Evolutionary conservation across 2,797 vertebrate genomes (phyloP).

Genomic region (Crotalus adamanteus): DNA sequence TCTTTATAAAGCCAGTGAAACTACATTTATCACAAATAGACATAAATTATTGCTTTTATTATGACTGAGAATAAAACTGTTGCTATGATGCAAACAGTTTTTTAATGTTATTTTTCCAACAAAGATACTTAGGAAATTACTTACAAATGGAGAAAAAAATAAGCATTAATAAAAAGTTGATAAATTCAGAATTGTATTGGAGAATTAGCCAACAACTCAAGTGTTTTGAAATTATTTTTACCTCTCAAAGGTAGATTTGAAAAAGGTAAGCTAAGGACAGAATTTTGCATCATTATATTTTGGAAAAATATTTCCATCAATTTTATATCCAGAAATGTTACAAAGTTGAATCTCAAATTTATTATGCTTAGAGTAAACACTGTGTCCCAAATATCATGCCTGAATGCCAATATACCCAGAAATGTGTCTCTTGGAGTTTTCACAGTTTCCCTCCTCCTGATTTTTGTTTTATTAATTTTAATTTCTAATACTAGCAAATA

Average conservation of each 20-base stretch:
- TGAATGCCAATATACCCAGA: background rate
- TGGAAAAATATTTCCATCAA: background rate
- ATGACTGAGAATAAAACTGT: conserved; percentile 27
- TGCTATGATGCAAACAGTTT: background rate
- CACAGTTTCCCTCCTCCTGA: background rate
- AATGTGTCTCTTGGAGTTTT: background rate
- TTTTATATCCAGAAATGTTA: background rate
- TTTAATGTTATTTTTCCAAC: background rate
- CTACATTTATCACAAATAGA: conserved; percentile 45
- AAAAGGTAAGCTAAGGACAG: background rate
- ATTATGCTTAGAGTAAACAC: background rate
- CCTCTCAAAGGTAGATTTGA: background rate
- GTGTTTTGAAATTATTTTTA: background rate
- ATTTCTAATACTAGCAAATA: background rate
- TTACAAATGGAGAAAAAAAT: background rate
- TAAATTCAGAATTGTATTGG: background rate
- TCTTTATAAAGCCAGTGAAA: conserved; percentile 54
- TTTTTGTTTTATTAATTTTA: background rate
- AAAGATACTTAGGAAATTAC: background rate
- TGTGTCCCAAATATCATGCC: background rate
- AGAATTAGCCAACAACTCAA: background rate
- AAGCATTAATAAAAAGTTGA: background rate
- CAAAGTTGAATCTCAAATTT: background rate
- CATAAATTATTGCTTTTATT: conserved; percentile 50
- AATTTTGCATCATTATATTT: background rate